Evolutionary conservation across 2,888 invertebrate genomes (phyloP).

Genomic region (Pterostichus niger): DNA sequence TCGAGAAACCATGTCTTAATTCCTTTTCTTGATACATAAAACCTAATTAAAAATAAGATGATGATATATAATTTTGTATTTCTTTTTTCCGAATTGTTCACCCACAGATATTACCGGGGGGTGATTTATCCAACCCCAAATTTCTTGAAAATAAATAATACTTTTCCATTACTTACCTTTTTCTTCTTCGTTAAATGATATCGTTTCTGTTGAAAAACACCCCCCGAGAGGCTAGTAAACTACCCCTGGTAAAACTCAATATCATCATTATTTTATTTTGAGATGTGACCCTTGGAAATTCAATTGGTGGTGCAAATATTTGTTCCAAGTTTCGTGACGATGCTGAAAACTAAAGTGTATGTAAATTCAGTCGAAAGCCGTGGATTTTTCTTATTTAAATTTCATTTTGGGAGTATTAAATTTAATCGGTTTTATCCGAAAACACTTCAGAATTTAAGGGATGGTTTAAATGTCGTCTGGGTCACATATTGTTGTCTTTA

Average conservation of each 20-base stretch:
- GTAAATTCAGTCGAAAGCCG: constrained; percentile 1
- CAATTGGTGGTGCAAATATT: constrained; percentile 43
- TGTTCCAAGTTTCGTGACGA: constrained; percentile 16
- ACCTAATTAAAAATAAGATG: too few species aligned
- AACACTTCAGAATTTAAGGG: constrained; percentile 17
- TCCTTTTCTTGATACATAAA: too few species aligned
- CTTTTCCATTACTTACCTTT: constrained; percentile 17
- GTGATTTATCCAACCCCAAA: too few species aligned
- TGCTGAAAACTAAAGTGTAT: constrained; percentile 19
- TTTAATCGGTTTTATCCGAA: constrained; percentile 41
- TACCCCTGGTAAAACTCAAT: constrained; percentile 30
- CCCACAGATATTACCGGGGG: too few species aligned
- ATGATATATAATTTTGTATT: too few species aligned
- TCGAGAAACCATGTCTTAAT: too few species aligned
- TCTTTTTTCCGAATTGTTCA: too few species aligned
- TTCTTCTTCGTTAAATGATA: constrained; percentile 7
- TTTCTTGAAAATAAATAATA: constrained; percentile 7
- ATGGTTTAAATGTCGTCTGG: too few species aligned
- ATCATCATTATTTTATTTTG: constrained; percentile 53
- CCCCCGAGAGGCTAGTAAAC: constrained; percentile 10
- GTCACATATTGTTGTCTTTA: too few species aligned
- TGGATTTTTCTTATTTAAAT: constrained; percentile 50
- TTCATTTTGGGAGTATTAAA: constrained; percentile 36
- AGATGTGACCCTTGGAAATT: constrained; percentile 42
- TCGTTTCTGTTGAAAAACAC: constrained; percentile 2